phyloP scores from a whole-genome alignment of 2,113 vertebrate genomes.

The Passer montanus region DNA sequence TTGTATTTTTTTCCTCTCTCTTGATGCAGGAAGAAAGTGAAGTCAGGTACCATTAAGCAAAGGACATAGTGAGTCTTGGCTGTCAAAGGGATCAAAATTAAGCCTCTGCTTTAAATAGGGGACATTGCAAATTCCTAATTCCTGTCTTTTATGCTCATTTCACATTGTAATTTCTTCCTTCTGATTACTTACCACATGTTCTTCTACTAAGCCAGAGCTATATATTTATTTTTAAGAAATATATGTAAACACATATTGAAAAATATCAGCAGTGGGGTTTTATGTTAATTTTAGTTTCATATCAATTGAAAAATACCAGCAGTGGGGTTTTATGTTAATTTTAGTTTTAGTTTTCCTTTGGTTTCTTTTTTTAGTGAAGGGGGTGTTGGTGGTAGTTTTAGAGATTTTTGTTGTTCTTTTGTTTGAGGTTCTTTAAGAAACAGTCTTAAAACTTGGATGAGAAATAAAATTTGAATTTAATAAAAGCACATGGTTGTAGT shows the following conservation, averaged over 20 bases:
- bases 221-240: background rate
- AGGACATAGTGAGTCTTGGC: background rate
- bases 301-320: background rate
- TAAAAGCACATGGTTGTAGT: background rate
- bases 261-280: background rate
- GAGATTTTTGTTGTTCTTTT: too few species aligned
- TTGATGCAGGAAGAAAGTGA: background rate
- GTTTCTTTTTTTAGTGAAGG: background rate
- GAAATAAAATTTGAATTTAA: background rate
- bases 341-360: background rate
- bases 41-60: background rate
- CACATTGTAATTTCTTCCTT: background rate
- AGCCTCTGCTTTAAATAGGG: background rate
- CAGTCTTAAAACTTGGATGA: background rate
- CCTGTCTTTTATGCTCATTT: accelerated
- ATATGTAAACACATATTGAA: background rate
- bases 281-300: accelerated
- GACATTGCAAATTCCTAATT: background rate
- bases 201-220: background rate
- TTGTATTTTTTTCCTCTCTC: background rate
- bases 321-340: background rate
- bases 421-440: background rate
- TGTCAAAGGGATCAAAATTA: background rate
- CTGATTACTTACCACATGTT: background rate
- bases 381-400: accelerated